Conservation (phyloP, 2,113 vertebrate genomes). For the Vanacampus margaritifer region DNA sequence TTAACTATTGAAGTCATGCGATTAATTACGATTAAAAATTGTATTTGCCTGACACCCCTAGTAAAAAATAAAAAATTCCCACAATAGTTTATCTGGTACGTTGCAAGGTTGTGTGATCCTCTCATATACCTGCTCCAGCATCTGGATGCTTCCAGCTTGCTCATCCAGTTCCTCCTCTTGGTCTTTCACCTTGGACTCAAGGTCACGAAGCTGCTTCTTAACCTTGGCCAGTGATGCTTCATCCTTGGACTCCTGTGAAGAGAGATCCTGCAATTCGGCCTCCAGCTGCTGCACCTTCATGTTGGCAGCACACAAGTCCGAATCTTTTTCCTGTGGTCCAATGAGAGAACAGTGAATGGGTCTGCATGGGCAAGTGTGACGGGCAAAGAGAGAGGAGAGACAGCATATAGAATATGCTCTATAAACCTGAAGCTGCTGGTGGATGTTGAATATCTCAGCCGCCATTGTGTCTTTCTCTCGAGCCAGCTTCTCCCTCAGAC, state of each 20-base stretch:
- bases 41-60: no score
- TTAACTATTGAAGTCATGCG: no score
- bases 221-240: slow-evolving; percentile 90
- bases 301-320: slow-evolving; percentile 75
- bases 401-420: slow-evolving; percentile 7
- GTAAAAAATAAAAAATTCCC: no score
- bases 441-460: slow-evolving; percentile 86
- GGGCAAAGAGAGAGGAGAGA: slow-evolving; percentile 24
- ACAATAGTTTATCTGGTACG: neutral
- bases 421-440: slow-evolving; percentile 88
- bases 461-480: slow-evolving; percentile 88
- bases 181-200: slow-evolving; percentile 95
- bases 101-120: neutral
- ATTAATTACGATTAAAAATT: no score
- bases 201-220: slow-evolving; percentile 91
- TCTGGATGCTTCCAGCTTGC: slow-evolving; percentile 94
- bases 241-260: slow-evolving; percentile 94
- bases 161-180: slow-evolving; percentile 98
- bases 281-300: slow-evolving; percentile 87
- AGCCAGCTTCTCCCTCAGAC: slow-evolving; percentile 84
- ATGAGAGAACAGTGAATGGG: slow-evolving; percentile 18
- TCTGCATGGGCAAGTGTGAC: slow-evolving; percentile 39
- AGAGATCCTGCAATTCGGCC: slow-evolving; percentile 89
- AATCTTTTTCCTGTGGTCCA: slow-evolving; percentile 75
- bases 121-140: slow-evolving; percentile 90